Conservation (phyloP, 2,888 invertebrate species). For the Drosophila infuscata region DNA sequence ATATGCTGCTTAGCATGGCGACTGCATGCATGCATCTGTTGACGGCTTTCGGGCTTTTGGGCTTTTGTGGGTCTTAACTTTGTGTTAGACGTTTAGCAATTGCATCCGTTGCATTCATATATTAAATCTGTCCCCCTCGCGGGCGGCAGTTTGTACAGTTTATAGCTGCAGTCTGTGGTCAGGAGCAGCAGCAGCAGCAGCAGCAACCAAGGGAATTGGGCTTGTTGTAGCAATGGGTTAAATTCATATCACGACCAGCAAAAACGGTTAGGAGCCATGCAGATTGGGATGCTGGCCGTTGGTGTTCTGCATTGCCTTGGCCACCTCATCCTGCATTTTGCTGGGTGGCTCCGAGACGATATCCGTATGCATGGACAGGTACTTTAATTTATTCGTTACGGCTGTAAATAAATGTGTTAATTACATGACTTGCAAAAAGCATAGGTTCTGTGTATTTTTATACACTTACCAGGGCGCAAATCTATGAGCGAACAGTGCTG, state of each 20-base stretch:
- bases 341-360: conserved; percentile 94
- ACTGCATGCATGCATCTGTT: conserved; percentile 31
- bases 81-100: conserved; percentile 27
- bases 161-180: conserved; percentile 24
- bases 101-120: conserved; percentile 40
- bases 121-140: conserved; percentile 30
- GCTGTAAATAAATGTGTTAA: conserved; percentile 87
- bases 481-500: conserved; percentile 98
- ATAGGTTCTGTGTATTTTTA: background rate
- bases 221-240: conserved; percentile 46
- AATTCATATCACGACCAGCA: conserved; percentile 74
- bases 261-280: conserved; percentile 76
- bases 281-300: conserved; percentile 84
- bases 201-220: conserved; percentile 10
- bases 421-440: too few species aligned
- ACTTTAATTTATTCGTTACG: conserved; percentile 95
- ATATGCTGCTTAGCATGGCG: conserved; percentile 59
- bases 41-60: conserved; percentile 7
- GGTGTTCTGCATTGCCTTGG: conserved; percentile 88
- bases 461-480: conserved; percentile 93
- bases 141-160: conserved; percentile 69
- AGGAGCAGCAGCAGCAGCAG: conserved; percentile 12
- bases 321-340: conserved; percentile 95
- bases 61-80: background rate
- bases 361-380: conserved; percentile 96